Evolutionary conservation across 2,888 invertebrate genomes (phyloP).

Genomic region (Euclidia mi): DNA sequence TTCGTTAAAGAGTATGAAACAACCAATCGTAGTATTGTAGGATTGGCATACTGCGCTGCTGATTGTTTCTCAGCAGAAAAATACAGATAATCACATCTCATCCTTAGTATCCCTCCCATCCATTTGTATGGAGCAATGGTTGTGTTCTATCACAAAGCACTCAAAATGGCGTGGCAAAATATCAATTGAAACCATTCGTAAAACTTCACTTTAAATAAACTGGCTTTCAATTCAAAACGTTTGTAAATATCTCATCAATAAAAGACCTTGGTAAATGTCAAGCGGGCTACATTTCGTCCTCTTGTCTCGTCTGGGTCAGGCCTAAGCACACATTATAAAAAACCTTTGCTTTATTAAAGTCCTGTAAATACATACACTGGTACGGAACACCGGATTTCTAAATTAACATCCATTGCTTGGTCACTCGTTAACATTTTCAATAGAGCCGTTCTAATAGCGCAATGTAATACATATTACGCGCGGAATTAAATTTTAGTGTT

Average conservation of each 20-base stretch:
- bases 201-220: too few relatives aligned
- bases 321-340: conserved; percentile 33
- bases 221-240: conserved; percentile 3
- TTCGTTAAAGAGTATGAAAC: too few relatives aligned
- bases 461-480: conserved; percentile 8
- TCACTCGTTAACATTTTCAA: conserved; percentile 7
- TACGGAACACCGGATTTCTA: conserved; percentile 5
- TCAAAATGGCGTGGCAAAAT: too few relatives aligned
- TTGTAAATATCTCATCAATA: neutral
- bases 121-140: too few relatives aligned
- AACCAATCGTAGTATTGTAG: too few relatives aligned
- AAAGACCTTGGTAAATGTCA: conserved; percentile 7
- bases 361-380: conserved; percentile 13
- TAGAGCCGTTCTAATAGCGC: conserved; percentile 2
- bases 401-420: conserved; percentile 10
- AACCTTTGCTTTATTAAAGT: conserved; percentile 17
- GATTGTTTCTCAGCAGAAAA: neutral
- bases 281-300: conserved; percentile 7
- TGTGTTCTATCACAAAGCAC: too few relatives aligned
- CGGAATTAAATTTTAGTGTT: conserved; percentile 6
- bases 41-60: too few relatives aligned
- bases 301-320: neutral
- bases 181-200: too few relatives aligned
- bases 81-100: too few relatives aligned
- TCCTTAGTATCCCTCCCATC: too few relatives aligned